phyloP scores from a whole-genome alignment of 2,797 vertebrate genomes.

The Arrhamphus sclerolepis region DNA sequence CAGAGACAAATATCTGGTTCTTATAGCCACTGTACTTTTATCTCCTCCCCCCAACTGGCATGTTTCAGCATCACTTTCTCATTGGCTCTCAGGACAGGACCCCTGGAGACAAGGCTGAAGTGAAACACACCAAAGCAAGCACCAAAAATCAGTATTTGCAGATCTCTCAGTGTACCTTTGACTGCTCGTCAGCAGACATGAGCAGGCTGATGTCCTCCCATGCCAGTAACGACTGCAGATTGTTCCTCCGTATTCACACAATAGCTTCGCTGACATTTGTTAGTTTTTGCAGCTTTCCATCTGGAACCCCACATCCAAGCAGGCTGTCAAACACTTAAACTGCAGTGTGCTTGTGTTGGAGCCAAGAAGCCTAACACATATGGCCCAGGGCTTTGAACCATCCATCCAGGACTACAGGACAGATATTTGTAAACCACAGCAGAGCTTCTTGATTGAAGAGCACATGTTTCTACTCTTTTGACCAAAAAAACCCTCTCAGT shows the following conservation, averaged over 20 bases:
- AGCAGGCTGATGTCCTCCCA: constrained; percentile 6
- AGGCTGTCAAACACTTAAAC: constrained; percentile 51
- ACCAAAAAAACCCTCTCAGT: constrained; percentile 38
- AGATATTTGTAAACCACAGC: constrained; percentile 82
- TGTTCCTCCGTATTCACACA: constrained; percentile 13
- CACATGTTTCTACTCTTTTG: constrained; percentile 81
- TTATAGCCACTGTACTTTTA: constrained; percentile 74
- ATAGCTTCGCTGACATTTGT: constrained; percentile 52
- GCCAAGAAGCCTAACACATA: constrained; percentile 64
- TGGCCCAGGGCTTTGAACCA: constrained; percentile 68
- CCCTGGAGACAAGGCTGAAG: neutral
- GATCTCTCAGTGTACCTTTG: constrained; percentile 13
- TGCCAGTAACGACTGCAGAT: constrained; percentile 24
- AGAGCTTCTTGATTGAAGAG: constrained; percentile 75
- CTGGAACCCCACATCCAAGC: constrained; percentile 54
- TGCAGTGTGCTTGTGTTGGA: constrained; percentile 49
- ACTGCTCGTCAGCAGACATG: constrained; percentile 10
- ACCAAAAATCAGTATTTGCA: constrained; percentile 15
- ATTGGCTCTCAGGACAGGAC: constrained; percentile 62
- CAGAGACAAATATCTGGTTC: constrained; percentile 81
- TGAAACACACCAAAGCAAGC: constrained; percentile 41
- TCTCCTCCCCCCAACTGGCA: constrained; percentile 54
- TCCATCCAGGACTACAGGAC: constrained; percentile 61
- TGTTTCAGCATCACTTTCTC: constrained; percentile 66
- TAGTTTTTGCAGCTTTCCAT: constrained; percentile 51